A percentile compares a stretch with the other conserved stretches of the same genome.
phyloP scores from a whole-genome alignment of 2,113 vertebrate species.

The Neolamprologus variostigma region DNA sequence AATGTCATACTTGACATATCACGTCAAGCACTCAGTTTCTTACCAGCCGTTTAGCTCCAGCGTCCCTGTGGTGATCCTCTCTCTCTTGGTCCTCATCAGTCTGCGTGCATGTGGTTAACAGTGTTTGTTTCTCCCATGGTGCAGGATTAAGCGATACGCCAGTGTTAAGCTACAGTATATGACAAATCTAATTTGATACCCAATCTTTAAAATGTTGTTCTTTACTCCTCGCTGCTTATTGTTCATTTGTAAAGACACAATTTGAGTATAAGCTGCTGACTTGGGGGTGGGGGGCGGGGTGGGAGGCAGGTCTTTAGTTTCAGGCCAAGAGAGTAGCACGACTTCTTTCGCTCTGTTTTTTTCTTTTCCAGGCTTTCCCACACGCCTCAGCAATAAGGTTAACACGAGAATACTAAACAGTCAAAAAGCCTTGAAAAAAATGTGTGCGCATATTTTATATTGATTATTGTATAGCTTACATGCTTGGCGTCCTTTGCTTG shows the following conservation, averaged over 20 bases:
- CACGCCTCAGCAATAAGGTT: background rate
- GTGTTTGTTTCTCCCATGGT: background rate
- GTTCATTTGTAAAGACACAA: background rate
- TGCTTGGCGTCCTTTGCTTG: slow-evolving; percentile 38
- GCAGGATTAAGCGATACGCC: slow-evolving; percentile 22
- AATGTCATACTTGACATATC: background rate
- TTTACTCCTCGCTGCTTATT: background rate
- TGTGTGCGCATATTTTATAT: background rate
- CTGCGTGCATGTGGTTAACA: background rate
- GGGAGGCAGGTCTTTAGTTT: background rate
- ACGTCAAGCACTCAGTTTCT: background rate
- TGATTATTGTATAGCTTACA: background rate
- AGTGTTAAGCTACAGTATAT: slow-evolving; percentile 51
- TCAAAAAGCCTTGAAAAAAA: background rate
- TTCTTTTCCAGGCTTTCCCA: background rate
- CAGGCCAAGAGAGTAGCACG: background rate
- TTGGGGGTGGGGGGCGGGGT: background rate
- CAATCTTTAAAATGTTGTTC: background rate
- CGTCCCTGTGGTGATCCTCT: slow-evolving; percentile 15
- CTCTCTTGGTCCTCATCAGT: slow-evolving; percentile 2
- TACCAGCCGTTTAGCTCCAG: slow-evolving; percentile 25
- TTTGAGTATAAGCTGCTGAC: background rate
- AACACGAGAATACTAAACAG: background rate
- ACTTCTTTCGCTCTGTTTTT: background rate
- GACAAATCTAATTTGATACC: slow-evolving; percentile 7